Conservation (phyloP, 2,888 invertebrate genomes). For the Apotomis turbidana region DNA sequence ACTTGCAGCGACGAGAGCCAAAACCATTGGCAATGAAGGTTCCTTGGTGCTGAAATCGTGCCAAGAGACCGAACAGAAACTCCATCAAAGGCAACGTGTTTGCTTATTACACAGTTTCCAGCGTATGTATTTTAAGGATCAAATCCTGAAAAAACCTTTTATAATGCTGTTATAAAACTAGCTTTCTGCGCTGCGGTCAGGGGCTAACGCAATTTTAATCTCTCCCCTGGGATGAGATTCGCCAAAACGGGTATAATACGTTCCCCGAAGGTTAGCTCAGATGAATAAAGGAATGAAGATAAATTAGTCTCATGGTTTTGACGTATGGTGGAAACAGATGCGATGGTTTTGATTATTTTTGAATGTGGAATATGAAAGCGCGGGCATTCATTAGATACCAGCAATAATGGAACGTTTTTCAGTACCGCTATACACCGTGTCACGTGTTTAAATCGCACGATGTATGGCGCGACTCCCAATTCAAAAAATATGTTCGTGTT, state of each 20-base stretch:
- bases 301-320: slow-evolving; percentile 35
- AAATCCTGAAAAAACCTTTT: background rate
- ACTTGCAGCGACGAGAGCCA: background rate
- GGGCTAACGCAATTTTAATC: slow-evolving; percentile 39
- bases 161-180: slow-evolving; percentile 4
- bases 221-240: slow-evolving; percentile 23
- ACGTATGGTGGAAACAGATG: slow-evolving; percentile 9
- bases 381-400: background rate
- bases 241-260: slow-evolving; percentile 34
- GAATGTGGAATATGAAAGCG: background rate
- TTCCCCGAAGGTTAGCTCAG: slow-evolving; percentile 35
- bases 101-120: background rate
- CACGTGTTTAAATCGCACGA: no score
- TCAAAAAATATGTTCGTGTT: no score
- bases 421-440: no score
- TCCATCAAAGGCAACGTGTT: background rate
- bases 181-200: slow-evolving; percentile 10
- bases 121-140: background rate
- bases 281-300: slow-evolving; percentile 42
- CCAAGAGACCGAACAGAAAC: background rate
- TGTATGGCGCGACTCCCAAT: no score
- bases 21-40: slow-evolving; percentile 5
- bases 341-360: slow-evolving; percentile 3
- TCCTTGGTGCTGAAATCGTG: slow-evolving; percentile 4
- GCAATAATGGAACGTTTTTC: no score